These are phyloP conservation scores for Hyposoter dolosus DNA, from an alignment of 2,888 invertebrate species.

Conservation along the genomic window DNA sequence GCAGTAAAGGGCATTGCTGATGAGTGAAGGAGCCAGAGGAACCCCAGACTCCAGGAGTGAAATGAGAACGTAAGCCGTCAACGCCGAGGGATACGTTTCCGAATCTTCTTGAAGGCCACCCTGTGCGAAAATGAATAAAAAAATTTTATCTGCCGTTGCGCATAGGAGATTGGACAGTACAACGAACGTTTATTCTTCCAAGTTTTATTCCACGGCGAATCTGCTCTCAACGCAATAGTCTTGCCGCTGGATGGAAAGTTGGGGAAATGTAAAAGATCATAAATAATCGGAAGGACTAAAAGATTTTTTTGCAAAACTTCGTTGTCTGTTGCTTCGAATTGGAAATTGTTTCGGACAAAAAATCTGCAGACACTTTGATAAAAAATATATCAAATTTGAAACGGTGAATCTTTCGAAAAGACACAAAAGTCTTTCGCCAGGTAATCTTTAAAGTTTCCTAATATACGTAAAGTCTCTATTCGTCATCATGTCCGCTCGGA, in stretches of 20 bases:
- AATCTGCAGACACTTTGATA: neutral
- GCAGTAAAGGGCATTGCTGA: conserved; percentile 88
- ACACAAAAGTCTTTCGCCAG: neutral
- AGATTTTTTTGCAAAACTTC: neutral
- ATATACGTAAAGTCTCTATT: neutral
- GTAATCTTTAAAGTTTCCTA: neutral
- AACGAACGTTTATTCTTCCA: neutral
- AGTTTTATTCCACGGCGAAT: neutral
- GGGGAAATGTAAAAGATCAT: neutral
- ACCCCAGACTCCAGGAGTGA: conserved; percentile 88
- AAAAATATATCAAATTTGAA: neutral
- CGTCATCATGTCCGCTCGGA: too few species aligned
- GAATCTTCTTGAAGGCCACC: conserved; percentile 81
- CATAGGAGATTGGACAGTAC: neutral
- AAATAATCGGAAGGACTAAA: neutral
- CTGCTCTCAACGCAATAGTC: neutral
- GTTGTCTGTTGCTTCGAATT: neutral
- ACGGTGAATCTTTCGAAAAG: neutral
- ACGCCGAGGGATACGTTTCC: conserved; percentile 85
- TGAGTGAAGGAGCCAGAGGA: conserved; percentile 85
- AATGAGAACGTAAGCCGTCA: conserved; percentile 90
- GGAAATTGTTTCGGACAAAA: neutral
- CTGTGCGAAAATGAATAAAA: conserved; percentile 59
- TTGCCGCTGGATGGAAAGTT: neutral
- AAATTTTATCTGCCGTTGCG: neutral